Percentiles rank a stretch among this genome's conserved stretches.
Evolutionary conservation across 2,888 invertebrate genomes (phyloP).

Genomic region (Caradrina clavipalpis): DNA sequence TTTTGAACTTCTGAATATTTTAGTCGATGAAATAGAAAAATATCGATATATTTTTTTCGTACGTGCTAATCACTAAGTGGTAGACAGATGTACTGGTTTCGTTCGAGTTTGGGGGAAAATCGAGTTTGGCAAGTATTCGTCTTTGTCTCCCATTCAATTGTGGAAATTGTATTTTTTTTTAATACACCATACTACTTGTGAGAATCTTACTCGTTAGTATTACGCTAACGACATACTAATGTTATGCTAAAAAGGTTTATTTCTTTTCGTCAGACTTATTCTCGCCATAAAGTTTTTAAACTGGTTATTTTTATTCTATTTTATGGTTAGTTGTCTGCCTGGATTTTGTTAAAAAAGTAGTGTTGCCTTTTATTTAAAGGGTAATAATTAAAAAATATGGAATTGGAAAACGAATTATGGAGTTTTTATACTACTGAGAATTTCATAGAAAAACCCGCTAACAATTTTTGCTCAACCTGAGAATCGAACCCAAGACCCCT

Average conservation of each 20-base stretch:
- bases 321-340: neutral
- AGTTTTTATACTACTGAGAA: too few species aligned
- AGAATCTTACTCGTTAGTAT: conserved; percentile 31
- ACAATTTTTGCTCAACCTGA: too few species aligned
- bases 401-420: too few species aligned
- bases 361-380: too few species aligned
- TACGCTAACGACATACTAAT: conserved; percentile 37
- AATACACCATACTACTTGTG: conserved; percentile 21
- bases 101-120: conserved; percentile 49
- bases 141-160: conserved; percentile 45
- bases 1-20: conserved; percentile 12
- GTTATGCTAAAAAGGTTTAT: neutral
- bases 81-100: conserved; percentile 63
- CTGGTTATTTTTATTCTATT: neutral
- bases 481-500: too few species aligned
- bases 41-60: conserved; percentile 47
- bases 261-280: neutral
- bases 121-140: conserved; percentile 58
- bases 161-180: conserved; percentile 40
- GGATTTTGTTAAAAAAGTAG: neutral
- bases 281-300: neutral
- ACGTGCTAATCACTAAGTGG: conserved; percentile 48
- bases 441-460: too few species aligned
- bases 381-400: too few species aligned
- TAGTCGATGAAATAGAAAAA: conserved; percentile 42